Conservation (phyloP, 2,113 vertebrate genomes). For the Arizona elegans region DNA sequence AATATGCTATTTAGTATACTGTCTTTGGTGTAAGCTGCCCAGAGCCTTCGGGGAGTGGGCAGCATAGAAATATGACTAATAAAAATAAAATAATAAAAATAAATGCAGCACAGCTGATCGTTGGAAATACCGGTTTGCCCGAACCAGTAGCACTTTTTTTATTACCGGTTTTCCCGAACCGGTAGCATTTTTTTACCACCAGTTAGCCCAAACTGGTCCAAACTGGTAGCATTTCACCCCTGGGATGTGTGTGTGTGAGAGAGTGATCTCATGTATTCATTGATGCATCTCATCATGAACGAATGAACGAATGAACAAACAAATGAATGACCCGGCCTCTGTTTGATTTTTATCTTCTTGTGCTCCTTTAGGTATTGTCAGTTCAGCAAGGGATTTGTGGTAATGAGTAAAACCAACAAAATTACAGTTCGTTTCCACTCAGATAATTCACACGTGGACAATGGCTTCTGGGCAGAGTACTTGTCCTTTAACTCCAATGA, state of each 20-base stretch:
- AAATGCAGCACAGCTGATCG: no score
- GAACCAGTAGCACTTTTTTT: no score
- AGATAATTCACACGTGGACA: conserved; percentile 81
- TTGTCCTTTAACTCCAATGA: conserved; percentile 76
- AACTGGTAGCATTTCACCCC: no score
- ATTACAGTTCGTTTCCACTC: conserved; percentile 80
- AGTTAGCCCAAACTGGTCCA: no score
- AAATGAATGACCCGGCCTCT: neutral
- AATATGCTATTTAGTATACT: no score
- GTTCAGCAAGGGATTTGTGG: conserved; percentile 59
- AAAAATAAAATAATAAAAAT: no score
- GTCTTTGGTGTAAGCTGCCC: no score
- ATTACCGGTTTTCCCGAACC: no score
- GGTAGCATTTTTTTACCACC: no score
- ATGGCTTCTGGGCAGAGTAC: conserved; percentile 79
- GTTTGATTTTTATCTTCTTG: neutral
- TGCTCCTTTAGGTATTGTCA: conserved; percentile 78
- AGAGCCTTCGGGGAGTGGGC: no score
- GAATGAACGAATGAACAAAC: neutral
- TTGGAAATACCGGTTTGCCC: no score
- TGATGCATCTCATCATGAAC: neutral
- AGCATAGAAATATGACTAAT: no score
- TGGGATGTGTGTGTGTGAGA: neutral
- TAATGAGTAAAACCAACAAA: conserved; percentile 68
- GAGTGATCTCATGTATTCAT: neutral